phyloP scores from a whole-genome alignment of 2,888 invertebrate genomes.

The Labia minor region DNA sequence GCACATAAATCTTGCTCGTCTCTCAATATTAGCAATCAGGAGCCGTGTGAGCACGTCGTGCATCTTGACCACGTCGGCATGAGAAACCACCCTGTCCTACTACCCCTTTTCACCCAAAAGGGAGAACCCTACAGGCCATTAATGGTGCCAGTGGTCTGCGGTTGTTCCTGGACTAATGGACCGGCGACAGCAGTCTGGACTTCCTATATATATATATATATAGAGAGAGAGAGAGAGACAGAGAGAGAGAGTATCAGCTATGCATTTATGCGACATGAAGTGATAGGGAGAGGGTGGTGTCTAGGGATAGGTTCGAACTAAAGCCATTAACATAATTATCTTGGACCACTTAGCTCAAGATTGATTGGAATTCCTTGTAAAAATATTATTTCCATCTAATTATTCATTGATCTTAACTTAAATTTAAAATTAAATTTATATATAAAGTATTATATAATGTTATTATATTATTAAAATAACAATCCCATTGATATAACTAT shows the following conservation, averaged over 20 bases:
- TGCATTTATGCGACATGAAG: conserved; percentile 5
- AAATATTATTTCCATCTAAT: too few species aligned
- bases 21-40: conserved; percentile 8
- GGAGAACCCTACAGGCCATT: neutral
- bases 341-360: conserved; percentile 7
- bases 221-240: too few species aligned
- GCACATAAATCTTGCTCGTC: neutral
- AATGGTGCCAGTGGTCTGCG: conserved; percentile 7
- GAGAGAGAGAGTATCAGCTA: neutral
- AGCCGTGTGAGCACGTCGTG: neutral
- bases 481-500: too few species aligned
- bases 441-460: too few species aligned
- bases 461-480: too few species aligned
- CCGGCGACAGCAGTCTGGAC: conserved; percentile 2
- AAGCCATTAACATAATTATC: conserved; percentile 3
- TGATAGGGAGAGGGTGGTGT: neutral
- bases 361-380: neutral
- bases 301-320: neutral
- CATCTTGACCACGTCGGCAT: conserved; percentile 5
- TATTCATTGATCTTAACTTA: too few species aligned
- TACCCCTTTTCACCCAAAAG: neutral
- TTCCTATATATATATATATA: neutral
- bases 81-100: neutral
- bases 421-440: too few species aligned
- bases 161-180: neutral